These are phyloP conservation scores for Microcebus ravelobensis DNA, from an alignment of 2,113 vertebrate genomes.

Conservation along the genomic window DNA sequence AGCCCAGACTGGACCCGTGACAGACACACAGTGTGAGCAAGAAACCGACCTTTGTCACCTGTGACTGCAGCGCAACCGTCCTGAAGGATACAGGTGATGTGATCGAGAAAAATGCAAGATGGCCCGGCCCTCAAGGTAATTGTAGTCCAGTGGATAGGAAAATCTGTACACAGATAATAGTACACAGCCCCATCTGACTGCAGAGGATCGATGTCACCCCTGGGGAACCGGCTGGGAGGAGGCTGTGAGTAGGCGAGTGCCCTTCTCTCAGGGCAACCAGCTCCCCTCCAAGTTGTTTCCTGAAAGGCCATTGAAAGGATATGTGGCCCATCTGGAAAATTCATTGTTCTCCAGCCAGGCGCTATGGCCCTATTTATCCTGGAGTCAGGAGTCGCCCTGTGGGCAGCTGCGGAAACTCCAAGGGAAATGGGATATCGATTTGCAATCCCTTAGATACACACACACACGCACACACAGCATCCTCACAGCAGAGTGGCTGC, in stretches of 20 bases:
- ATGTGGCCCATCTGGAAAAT: constrained; percentile 57
- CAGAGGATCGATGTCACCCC: not conserved
- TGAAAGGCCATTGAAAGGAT: not conserved
- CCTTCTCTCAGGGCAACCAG: not conserved
- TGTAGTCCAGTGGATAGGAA: not conserved
- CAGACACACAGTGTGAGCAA: accelerated
- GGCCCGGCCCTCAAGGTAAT: not conserved
- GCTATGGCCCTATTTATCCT: constrained; percentile 53
- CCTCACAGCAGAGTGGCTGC: not conserved
- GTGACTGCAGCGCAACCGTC: not conserved
- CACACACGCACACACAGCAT: not conserved
- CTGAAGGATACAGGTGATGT: accelerated
- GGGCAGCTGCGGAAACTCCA: constrained; percentile 68
- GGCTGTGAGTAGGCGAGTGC: accelerated
- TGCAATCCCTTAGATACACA: not conserved
- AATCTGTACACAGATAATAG: not conserved
- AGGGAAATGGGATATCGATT: constrained; percentile 74
- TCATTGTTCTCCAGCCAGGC: not conserved
- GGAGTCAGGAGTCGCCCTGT: constrained; percentile 62
- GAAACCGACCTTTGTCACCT: not conserved
- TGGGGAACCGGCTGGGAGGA: not conserved
- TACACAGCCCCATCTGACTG: too few relatives aligned
- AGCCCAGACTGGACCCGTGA: not conserved
- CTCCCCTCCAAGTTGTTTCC: not conserved
- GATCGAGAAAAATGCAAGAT: not conserved